Base-by-base conservation (phyloP, 2,888 invertebrate species). In the Eueremaeus valkanovi region DNA sequence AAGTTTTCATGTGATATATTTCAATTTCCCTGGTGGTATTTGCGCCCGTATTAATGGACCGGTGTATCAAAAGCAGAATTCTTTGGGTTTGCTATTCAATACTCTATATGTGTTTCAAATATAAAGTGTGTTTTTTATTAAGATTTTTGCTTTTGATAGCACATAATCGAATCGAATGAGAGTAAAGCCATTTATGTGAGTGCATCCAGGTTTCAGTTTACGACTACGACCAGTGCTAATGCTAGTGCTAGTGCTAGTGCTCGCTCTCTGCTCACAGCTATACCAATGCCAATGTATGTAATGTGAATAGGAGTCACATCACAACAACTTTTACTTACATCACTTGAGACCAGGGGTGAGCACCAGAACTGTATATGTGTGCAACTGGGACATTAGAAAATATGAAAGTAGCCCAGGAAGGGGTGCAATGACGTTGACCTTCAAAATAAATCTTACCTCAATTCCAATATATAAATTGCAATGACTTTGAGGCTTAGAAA, bases 321-420 rank as follows among this genome's bases (percentile, higher is more conserved):
- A 63, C 33, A 63, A 63, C 63, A 63, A 33, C 63, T 33, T 63
- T 63, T 63, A 63, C 63, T 63, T 63, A 45, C 63, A 63, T 63
- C 63, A 63, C 27, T 63, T 63, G n/a, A n/a, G n/a, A n/a, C n/a
- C n/a, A n/a, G n/a, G n/a, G n/a, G n/a, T n/a, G n/a, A n/a, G n/a
- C n/a, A n/a, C n/a, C n/a, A n/a, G n/a, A n/a, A n/a, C n/a, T n/a
- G n/a, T n/a, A n/a, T n/a, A n/a, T n/a, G n/a, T n/a, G n/a, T n/a
- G n/a, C n/a, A n/a, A n/a, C n/a, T n/a, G n/a, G n/a, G n/a, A n/a
- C n/a, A n/a, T n/a, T n/a, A n/a, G n/a, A n/a, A n/a, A n/a, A n/a
- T n/a, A n/a, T n/a, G n/a, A n/a, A n/a, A n/a, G n/a, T n/a, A n/a
- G n/a, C n/a, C n/a, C n/a, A n/a, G n/a, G n/a, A n/a, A n/a, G n/a